These are phyloP conservation scores for Solenopsis fugax DNA, from an alignment of 1,140 invertebrate species.

Conservation along the genomic window DNA sequence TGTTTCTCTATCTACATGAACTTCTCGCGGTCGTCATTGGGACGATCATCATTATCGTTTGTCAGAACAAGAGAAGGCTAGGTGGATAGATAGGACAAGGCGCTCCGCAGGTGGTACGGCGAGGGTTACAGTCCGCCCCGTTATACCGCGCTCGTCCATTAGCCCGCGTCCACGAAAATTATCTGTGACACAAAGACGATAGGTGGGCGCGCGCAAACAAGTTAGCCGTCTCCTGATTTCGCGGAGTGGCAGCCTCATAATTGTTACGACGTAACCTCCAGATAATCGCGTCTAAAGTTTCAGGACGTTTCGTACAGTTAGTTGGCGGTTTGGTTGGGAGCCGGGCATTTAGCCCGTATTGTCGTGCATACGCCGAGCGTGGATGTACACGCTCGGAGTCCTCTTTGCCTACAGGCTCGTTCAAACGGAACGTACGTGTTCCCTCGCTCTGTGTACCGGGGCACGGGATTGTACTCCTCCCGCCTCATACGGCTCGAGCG, in stretches of 20 bases:
- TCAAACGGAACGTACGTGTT: slow-evolving; percentile 76
- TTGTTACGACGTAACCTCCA: slow-evolving; percentile 86
- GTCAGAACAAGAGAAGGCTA: not conserved
- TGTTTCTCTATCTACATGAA: not conserved
- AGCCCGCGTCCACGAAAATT: slow-evolving; percentile 80
- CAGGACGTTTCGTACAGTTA: slow-evolving; percentile 85
- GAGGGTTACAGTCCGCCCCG: slow-evolving; percentile 38
- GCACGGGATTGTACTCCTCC: slow-evolving; percentile 43
- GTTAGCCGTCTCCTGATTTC: slow-evolving; percentile 82
- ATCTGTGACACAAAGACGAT: slow-evolving; percentile 81
- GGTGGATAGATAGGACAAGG: slow-evolving; percentile 21
- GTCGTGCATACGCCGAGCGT: slow-evolving; percentile 81
- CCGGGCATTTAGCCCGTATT: slow-evolving; percentile 86
- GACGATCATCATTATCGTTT: slow-evolving; percentile 32
- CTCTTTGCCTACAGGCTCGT: slow-evolving; percentile 78
- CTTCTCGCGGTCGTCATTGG: slow-evolving; percentile 8
- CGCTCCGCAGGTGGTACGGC: slow-evolving; percentile 49
- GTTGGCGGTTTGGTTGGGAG: slow-evolving; percentile 82
- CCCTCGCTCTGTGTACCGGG: slow-evolving; percentile 53
- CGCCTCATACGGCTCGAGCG: slow-evolving; percentile 23
- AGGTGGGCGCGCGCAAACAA: slow-evolving; percentile 82
- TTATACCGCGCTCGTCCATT: slow-evolving; percentile 71
- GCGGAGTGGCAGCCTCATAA: slow-evolving; percentile 85
- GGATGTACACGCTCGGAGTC: slow-evolving; percentile 78
- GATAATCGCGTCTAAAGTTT: slow-evolving; percentile 87